These are phyloP conservation scores for Dexiosoma caninum DNA, from an alignment of 2,888 invertebrate genomes.

Conservation along the genomic window DNA sequence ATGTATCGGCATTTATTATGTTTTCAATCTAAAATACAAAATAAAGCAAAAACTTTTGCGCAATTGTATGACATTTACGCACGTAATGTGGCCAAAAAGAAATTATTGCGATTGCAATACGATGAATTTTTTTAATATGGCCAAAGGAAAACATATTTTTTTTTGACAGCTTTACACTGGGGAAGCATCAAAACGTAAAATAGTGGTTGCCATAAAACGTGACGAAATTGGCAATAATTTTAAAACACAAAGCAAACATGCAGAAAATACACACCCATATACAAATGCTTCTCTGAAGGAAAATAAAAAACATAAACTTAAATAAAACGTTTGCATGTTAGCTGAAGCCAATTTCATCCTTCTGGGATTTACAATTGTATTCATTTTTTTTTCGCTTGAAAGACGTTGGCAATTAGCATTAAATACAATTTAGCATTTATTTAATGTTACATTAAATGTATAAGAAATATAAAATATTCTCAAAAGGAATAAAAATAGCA, in stretches of 20 bases:
- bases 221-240: conserved; percentile 62
- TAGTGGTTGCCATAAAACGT: conserved; percentile 63
- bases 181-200: conserved; percentile 62
- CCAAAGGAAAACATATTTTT: background rate
- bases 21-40: background rate
- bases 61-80: conserved; percentile 53
- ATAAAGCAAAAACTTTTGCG: background rate
- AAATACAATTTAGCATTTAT: conserved; percentile 17
- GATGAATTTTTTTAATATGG: conserved; percentile 41
- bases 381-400: background rate
- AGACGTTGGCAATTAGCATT: conserved; percentile 47
- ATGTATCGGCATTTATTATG: background rate
- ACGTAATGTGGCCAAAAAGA: conserved; percentile 60
- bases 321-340: conserved; percentile 45
- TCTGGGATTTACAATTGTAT: conserved; percentile 8
- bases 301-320: conserved; percentile 29
- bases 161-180: conserved; percentile 51
- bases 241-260: conserved; percentile 13
- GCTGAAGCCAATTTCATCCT: conserved; percentile 23
- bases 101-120: conserved; percentile 60
- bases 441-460: background rate
- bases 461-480: background rate
- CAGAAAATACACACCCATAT: too few relatives aligned
- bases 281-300: conserved; percentile 20
- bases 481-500: too few relatives aligned